A percentile compares a stretch with the other conserved stretches of the same genome.
Conservation (phyloP, 2,888 invertebrate genomes). For the Syritta pipiens region DNA sequence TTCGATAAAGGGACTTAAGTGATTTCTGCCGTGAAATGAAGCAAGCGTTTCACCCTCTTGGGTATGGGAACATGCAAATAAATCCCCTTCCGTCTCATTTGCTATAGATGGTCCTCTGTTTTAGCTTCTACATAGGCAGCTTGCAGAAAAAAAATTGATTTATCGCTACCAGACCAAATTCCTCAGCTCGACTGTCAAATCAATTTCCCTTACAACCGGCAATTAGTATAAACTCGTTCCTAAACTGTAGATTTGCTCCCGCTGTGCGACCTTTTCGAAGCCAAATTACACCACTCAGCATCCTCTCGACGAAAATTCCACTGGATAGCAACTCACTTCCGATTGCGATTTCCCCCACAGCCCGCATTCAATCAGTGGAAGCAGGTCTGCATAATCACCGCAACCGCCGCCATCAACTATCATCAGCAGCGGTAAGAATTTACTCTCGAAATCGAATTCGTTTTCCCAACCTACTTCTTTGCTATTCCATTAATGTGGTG, state of each 20-base stretch:
- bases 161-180: slow-evolving; percentile 1
- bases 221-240: slow-evolving; percentile 57
- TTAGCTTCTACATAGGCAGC: background rate
- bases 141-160: background rate
- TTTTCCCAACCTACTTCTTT: slow-evolving; percentile 51
- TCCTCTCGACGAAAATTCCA: slow-evolving; percentile 20
- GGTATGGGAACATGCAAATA: too few relatives aligned
- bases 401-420: slow-evolving; percentile 26
- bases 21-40: too few relatives aligned
- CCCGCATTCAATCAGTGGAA: slow-evolving; percentile 37
- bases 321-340: slow-evolving; percentile 59
- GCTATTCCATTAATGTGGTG: slow-evolving; percentile 49
- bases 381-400: slow-evolving; percentile 59
- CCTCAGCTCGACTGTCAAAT: slow-evolving; percentile 55
- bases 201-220: slow-evolving; percentile 25
- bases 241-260: slow-evolving; percentile 8
- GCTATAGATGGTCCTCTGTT: background rate
- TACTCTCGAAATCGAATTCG: slow-evolving; percentile 38
- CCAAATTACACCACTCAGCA: slow-evolving; percentile 28
- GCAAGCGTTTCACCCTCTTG: too few relatives aligned
- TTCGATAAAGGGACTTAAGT: too few relatives aligned
- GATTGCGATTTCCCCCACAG: slow-evolving; percentile 28
- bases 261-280: background rate
- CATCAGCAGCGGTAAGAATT: slow-evolving; percentile 24
- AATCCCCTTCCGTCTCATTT: background rate